Base-by-base conservation (phyloP, 1,140 invertebrate species). In the Acromyrmex charruanus region DNA sequence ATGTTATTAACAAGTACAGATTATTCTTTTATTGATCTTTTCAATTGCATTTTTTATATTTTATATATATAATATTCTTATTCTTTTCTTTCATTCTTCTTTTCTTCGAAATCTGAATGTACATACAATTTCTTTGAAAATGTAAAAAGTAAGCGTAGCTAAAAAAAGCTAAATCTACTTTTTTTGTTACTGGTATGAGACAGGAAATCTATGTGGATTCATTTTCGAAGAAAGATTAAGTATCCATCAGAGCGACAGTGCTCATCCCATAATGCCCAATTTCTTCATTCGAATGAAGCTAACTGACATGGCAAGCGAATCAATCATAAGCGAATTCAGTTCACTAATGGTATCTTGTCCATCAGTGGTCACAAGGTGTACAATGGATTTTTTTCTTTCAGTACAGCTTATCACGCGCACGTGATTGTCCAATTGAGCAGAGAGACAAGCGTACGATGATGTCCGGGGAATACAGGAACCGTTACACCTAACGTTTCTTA, bases 391-490 rank as follows among this genome's bases (percentile, higher is more conserved):
- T 63, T 63, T 69, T 61, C 14, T 66, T 84, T 77, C 28, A 77
- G 21, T 28, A 3, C 59, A 31, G n/a, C 2, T 31, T 44, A 39
- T 55, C 31, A 87, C 39, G 69, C 65, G 16, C 81, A 85, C 69
- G 58, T 87, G 81, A 91, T 58, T 65, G 88, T 93, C 81, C 79
- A 82, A 93, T 92, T 93, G 91, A 93, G 93, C 90, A 92, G 88
- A 90, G 61, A 90, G 55, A 86, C 81, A 65, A 91, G 90, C 85
- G 90, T 92, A 92, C 92, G 86, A 91, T 91, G 92, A 93, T 92
- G 92, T 93, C 86, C 89, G 92, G 92, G 91, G 90, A 95, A 95
- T 94, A 92, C 92, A 93, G 93, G 89, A 94, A 93, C 92, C 89
- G 94, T 94, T 94, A 94, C 93, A 75, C 87, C 90, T 91, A 90